Evolutionary conservation across 1,140 invertebrate species (phyloP), one percentile per base, ranked within the genome.

Genomic region (Eulimnadia texana): DNA sequence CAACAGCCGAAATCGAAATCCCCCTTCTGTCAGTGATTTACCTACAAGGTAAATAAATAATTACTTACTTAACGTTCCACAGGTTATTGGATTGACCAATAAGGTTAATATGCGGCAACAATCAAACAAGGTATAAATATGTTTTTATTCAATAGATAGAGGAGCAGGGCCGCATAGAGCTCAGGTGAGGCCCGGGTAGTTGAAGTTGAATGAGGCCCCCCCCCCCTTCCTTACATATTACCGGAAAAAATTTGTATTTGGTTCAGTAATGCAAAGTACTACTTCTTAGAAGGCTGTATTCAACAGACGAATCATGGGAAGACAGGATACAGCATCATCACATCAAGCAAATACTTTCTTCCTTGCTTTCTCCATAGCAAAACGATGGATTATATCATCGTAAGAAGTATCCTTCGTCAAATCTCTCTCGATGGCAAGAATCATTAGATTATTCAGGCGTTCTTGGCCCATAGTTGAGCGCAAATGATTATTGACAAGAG

Each of bases 361-460:
- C 16, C 33, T 42, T 42, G 33, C 33, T 16, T 42, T 42, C 16
- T 16, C 6, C 33, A 42, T 42, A 16, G 33, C 33, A 42, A 42
- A 42, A 6, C 16, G 6, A 16, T 42, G 6, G 16, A 42, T 42
- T 42, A 42, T 9, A 16, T 9, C 16, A 42, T 42, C 33, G 16
- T 42, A 42, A 42, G 6, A 9, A 42, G 16, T 6, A 42, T 42
- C 16, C 33, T 42, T 6, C 6, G 33, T 16, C 33, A 42, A 42
- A 9, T 42, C 33, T 6, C 16, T 6, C n/a, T 56, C 54, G 25
- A 56, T 24, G 25, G 54, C 20, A 22, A 56, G 25, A 56, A 56
- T 22, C 54, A 56, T 19, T 22, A 56, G 25, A 56, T 56, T n/a
- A 56, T 56, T 56, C 29, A 56, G 54, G 20, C 54, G 54, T 56